phyloP scores from a whole-genome alignment of 2,888 invertebrate species.

The Eurytoma californica region DNA sequence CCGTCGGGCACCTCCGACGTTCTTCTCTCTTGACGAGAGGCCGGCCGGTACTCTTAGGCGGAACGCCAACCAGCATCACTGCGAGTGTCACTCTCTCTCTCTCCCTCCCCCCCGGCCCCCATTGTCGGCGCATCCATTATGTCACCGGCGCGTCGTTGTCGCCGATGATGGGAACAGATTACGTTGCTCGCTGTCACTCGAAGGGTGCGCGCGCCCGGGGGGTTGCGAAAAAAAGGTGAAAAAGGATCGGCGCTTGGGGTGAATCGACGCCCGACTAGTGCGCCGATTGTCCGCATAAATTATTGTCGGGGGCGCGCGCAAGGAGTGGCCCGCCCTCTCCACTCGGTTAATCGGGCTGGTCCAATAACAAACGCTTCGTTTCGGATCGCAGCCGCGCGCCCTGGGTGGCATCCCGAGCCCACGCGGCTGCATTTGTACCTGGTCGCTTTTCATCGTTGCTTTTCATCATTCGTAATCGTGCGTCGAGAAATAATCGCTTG shows the following conservation, averaged over 20 bases:
- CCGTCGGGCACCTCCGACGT: conserved; percentile 48
- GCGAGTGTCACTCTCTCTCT: conserved; percentile 3
- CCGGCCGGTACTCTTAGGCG: neutral
- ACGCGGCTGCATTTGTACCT: conserved; percentile 27
- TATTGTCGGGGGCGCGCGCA: conserved; percentile 46
- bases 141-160: conserved; percentile 58
- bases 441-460: neutral
- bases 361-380: too few relatives aligned
- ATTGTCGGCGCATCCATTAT: conserved; percentile 72
- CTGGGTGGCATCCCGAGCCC: conserved; percentile 28
- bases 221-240: conserved; percentile 33
- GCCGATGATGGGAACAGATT: conserved; percentile 73
- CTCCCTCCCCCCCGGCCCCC: conserved; percentile 52
- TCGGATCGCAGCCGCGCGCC: neutral
- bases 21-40: conserved; percentile 18
- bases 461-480: conserved; percentile 22
- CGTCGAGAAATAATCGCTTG: conserved; percentile 30
- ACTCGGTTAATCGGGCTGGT: too few relatives aligned
- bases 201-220: conserved; percentile 59
- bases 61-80: conserved; percentile 14
- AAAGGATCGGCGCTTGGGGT: conserved; percentile 28
- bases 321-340: neutral
- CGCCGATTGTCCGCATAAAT: conserved; percentile 54
- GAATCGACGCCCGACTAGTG: conserved; percentile 10
- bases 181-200: conserved; percentile 72